Percentiles rank a stretch among this genome's conserved stretches.
phyloP scores from a whole-genome alignment of 2,888 invertebrate species.

The Zygogramma bicolorata region DNA sequence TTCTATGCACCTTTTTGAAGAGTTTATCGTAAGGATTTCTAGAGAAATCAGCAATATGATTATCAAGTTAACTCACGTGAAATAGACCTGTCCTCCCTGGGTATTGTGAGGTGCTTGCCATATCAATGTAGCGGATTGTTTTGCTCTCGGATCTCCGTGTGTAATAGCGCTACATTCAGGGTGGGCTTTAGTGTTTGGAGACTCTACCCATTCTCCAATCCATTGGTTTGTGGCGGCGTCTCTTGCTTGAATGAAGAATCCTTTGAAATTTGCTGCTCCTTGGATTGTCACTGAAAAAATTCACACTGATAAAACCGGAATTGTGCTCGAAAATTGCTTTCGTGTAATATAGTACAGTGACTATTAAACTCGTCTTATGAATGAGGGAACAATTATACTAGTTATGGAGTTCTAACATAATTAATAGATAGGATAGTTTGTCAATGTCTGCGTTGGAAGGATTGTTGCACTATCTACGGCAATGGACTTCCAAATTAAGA shows the following conservation, averaged over 20 bases:
- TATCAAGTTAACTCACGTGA: slow-evolving; percentile 78
- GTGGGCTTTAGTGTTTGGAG: slow-evolving; percentile 81
- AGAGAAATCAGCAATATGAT: not conserved
- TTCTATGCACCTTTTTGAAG: too few relatives aligned
- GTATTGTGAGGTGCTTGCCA: slow-evolving; percentile 81
- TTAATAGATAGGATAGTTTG: too few relatives aligned
- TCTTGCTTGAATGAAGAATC: slow-evolving; percentile 87
- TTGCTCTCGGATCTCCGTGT: slow-evolving; percentile 81
- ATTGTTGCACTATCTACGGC: too few relatives aligned
- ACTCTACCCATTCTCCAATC: slow-evolving; percentile 81
- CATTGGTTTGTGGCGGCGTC: slow-evolving; percentile 79
- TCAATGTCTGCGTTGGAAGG: too few relatives aligned
- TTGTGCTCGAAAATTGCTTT: too few relatives aligned
- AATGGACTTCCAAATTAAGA: too few relatives aligned
- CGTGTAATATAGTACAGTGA: too few relatives aligned
- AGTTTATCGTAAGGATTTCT: too few relatives aligned
- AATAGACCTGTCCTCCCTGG: slow-evolving; percentile 77
- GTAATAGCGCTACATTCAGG: slow-evolving; percentile 85
- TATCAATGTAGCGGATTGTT: slow-evolving; percentile 77
- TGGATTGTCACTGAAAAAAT: slow-evolving; percentile 59
- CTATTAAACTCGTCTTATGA: too few relatives aligned
- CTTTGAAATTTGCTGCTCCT: slow-evolving; percentile 74
- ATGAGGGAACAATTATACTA: too few relatives aligned
- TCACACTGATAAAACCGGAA: not conserved
- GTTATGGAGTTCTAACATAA: too few relatives aligned